Base-by-base conservation (phyloP, 2,113 vertebrate genomes). In the Oreochromis tanganicae region DNA sequence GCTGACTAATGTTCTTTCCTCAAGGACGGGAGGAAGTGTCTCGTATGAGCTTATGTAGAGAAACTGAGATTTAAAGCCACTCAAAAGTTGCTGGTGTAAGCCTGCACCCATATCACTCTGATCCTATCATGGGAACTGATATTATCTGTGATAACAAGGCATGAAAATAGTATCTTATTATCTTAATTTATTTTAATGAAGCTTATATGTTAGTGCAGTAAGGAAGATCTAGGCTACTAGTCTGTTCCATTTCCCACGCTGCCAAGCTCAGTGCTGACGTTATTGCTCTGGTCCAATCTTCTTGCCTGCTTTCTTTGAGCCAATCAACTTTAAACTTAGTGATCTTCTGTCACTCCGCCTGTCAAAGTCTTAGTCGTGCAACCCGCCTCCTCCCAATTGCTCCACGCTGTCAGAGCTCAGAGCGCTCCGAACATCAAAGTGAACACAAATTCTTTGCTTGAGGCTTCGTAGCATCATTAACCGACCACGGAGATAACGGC, bases 91-190 rank as follows among this genome's bases (percentile, higher is more conserved):
- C 43, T 75, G 36, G 2, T 57, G 13, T 54, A 10, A 41, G n/a
- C 7, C n/a, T 55, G 48, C 34, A 83, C 19, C 17, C 48, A 52
- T 14, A 24, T 27, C 41, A 9, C 41, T 78, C 3, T 52, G 6
- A 36, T 82, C 52, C 68, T 13, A 84, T 61, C 59, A 88, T 81
- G 80, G 80, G 86, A 73, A 86, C 46, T 57, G 68, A 93, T 85
- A 16, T 55, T 82, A 75, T 73, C 54, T 83, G 56, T 13, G 57
- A 57, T 16, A 68, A 79, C 13, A 1, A 83, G 14, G 87, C 55
- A 61, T 71, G 61, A 34, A 57, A 86, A 84, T 19, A 34, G 24
- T 59, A 46, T 73, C 21, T 85, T 57, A 43, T 85, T 56, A 32
- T 13, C 6, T 52, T 83, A 19, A 11, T 61, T 61, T 61, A 19